Evolutionary conservation across 2,888 invertebrate species (phyloP), one percentile per base, ranked within the genome.

Genomic region (Urechis unicinctus): DNA sequence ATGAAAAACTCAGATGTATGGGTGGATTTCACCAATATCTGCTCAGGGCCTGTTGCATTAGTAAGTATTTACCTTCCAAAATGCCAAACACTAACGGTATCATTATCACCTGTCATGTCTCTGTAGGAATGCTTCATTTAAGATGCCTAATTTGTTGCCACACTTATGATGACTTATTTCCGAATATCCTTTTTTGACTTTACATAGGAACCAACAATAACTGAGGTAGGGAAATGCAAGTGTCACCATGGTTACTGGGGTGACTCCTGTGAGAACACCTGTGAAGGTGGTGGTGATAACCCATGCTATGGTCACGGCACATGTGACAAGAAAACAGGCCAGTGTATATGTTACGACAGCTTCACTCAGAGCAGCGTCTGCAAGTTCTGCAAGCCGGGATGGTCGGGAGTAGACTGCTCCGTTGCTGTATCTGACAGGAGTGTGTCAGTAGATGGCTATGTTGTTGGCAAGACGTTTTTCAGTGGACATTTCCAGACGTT

Each of bases 161-260:
- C n/a, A n/a, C n/a, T n/a, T n/a, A n/a, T n/a, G n/a, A n/a, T n/a
- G n/a, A n/a, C n/a, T n/a, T n/a, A n/a, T n/a, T n/a, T n/a, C n/a
- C n/a, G n/a, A n/a, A n/a, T n/a, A n/a, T n/a, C n/a, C n/a, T n/a
- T n/a, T n/a, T n/a, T n/a, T n/a, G n/a, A n/a, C n/a, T n/a, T n/a
- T n/a, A n/a, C n/a, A n/a, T n/a, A n/a, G n/a, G n/a, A n/a, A n/a
- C n/a, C n/a, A n/a, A n/a, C n/a, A n/a, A n/a, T n/a, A n/a, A n/a
- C 22, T 17, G 28, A 22, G 9, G 21, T 25, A 55, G 46, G 57
- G 13, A 5, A 25, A 1, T 67, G 67, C 53, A 21, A 30, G 2
- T 68, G 69, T 59, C 47, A 60, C 29, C 36, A 41, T 24, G 67
- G 68, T 5, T 67, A 62, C 61, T 66, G 64, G 61, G 70, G 69